These are phyloP conservation scores for Leistus spinibarbis DNA, from an alignment of 2,888 invertebrate species.

Conservation along the genomic window DNA sequence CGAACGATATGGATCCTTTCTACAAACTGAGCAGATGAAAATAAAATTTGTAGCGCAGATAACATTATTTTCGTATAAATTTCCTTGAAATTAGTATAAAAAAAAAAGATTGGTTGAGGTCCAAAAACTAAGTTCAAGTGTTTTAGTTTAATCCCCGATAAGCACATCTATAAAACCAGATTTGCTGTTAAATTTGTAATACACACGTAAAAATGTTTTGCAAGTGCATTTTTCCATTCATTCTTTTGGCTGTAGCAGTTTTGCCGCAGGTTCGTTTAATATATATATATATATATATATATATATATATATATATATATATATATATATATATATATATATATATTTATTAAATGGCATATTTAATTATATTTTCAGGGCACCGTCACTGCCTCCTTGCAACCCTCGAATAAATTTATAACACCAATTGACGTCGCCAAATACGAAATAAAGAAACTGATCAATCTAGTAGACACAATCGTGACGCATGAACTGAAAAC, in stretches of 20 bases:
- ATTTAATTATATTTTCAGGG: neutral
- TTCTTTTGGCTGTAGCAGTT: neutral
- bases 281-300: too few species aligned
- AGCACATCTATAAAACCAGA: neutral
- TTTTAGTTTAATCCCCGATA: neutral
- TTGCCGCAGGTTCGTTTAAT: neutral
- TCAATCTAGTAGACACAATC: constrained; percentile 2
- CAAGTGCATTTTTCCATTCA: neutral
- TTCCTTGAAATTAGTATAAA: neutral
- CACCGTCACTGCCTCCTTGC: neutral
- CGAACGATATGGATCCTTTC: too few species aligned
- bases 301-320: too few species aligned
- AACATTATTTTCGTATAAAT: neutral
- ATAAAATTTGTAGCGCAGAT: neutral
- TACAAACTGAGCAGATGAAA: too few species aligned
- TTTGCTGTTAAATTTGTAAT: neutral
- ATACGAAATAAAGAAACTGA: constrained; percentile 12
- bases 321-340: too few species aligned
- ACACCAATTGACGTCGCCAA: neutral
- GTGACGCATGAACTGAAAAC: neutral
- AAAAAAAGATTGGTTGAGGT: neutral
- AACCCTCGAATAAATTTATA: neutral
- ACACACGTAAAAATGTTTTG: neutral
- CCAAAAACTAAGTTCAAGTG: neutral
- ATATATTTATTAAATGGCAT: too few species aligned